Conservation (phyloP, 2,113 vertebrate species). For the Galemys pyrenaicus region DNA sequence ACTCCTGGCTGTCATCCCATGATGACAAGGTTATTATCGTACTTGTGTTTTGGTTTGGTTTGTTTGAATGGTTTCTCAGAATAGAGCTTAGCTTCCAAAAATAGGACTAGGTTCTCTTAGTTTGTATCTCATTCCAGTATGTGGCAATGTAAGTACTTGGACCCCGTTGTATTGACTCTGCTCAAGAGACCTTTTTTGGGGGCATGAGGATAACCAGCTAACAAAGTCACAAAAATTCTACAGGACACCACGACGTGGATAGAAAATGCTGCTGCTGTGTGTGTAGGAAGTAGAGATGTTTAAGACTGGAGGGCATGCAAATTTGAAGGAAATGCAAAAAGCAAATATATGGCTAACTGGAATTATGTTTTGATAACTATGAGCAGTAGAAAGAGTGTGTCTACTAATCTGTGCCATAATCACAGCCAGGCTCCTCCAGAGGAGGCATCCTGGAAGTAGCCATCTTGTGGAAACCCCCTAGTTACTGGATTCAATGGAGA, state of each 20-base stretch:
- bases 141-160: background rate
- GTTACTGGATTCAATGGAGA: background rate
- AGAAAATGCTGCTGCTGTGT: background rate
- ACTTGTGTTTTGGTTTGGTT: background rate
- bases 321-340: background rate
- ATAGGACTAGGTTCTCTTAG: background rate
- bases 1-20: background rate
- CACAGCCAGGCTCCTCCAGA: background rate
- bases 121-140: background rate
- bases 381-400: background rate
- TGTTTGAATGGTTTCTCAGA: background rate
- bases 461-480: too few species aligned
- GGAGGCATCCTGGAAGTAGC: background rate
- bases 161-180: background rate
- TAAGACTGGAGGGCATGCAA: background rate
- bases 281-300: background rate
- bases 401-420: accelerated
- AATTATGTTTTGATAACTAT: background rate
- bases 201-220: background rate
- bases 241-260: accelerated
- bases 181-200: background rate
- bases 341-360: background rate
- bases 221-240: background rate
- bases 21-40: background rate
- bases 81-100: background rate